Evolutionary conservation across 2,113 vertebrate species (phyloP), one percentile per base, ranked within the genome.

Genomic region (Misgurnus anguillicaudatus): DNA sequence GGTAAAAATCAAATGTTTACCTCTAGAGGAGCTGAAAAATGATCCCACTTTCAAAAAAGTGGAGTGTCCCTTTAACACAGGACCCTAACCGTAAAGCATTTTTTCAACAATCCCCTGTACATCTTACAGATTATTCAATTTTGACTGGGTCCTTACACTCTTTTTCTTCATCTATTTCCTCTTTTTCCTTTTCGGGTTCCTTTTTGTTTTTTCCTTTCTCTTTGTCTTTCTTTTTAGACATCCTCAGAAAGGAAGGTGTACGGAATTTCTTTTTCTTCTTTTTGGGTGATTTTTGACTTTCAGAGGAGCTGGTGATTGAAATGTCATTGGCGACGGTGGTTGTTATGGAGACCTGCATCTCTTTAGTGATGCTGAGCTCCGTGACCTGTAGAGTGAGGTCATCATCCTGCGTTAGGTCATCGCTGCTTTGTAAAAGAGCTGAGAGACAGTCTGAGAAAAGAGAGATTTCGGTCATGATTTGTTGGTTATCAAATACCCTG

Each of bases 201-300:
- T 41, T 79, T 77, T 66, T 36, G 61, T 1, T 68, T 42, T 60
- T 74, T 77, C 76, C 14, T 6, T 21, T 62, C 67, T 86, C 60
- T 64, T 80, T 89, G 65, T 88, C 88, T 86, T 89, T 90, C 63
- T 92, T 92, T 86, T 90, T 91, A 76, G 84, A 90, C 82, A 89
- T 92, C 42, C 87, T 92, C 76, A 92, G 74, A 83, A 92, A 92
- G 0, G 91, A 92, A 8, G 90, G 90, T 36, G 90, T 92, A 70
- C 90, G 89, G 78, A 92, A 92, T 85, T 90, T 91, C 80, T 90
- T 92, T 48, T 91, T 92, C 86, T 92, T 92, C 63, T 91, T 92
- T 88, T 90, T 90, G 7, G 86, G 89, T 62, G 86, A 89, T 83
- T 90, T 91, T 72, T 90, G 89, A 80, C 84, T 87, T 82, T 91